Evolutionary conservation across 1,140 invertebrate genomes (phyloP).

Genomic region (Microplitis mediator): DNA sequence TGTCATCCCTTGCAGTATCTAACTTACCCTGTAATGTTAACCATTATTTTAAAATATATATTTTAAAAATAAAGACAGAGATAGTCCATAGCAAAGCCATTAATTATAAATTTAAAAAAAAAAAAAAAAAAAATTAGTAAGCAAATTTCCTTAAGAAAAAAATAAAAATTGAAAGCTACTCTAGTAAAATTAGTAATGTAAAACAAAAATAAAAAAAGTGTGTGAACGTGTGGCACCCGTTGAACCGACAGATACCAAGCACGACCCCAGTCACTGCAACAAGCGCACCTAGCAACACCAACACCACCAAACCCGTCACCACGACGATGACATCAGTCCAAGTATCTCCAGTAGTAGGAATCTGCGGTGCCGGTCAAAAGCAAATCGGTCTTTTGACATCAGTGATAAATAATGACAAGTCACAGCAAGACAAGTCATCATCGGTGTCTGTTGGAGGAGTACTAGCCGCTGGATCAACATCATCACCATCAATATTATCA

Average conservation of each 20-base stretch:
- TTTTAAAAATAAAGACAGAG: background rate
- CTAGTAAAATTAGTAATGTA: background rate
- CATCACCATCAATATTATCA: background rate
- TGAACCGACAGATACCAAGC: conserved; percentile 66
- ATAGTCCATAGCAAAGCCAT: too few relatives aligned
- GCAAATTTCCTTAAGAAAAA: background rate
- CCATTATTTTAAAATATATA: background rate
- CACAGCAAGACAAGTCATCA: conserved; percentile 49
- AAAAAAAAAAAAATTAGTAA: background rate
- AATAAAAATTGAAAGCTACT: background rate
- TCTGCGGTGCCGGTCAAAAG: conserved; percentile 46
- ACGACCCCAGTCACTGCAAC: conserved; percentile 57
- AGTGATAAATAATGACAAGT: conserved; percentile 36
- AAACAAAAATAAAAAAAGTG: conserved; percentile 31
- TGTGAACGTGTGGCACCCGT: conserved; percentile 58
- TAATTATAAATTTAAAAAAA: background rate
- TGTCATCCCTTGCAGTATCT: background rate
- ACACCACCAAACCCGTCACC: conserved; percentile 54
- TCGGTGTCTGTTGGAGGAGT: conserved; percentile 15
- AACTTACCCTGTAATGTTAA: background rate
- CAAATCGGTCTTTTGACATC: conserved; percentile 49
- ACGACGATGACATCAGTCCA: conserved; percentile 47
- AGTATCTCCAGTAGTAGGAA: conserved; percentile 49
- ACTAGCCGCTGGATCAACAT: background rate
- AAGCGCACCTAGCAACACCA: conserved; percentile 56